Evolutionary conservation across 2,888 invertebrate species (phyloP), one percentile per base, ranked within the genome.

Genomic region (Watsonalla cultraria): DNA sequence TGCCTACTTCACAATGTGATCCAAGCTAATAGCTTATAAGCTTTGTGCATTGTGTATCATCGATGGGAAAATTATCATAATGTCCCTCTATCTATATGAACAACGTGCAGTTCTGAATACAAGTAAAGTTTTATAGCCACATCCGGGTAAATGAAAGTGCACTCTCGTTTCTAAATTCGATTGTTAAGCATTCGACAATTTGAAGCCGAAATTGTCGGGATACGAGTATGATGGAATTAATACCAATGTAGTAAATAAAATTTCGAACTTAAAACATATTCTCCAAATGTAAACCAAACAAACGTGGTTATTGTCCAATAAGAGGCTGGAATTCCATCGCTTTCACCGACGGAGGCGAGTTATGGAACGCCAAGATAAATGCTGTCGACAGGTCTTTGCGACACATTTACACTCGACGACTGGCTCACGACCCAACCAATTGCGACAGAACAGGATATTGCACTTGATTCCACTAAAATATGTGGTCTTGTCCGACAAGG

Each of bases 281-380:
- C 64, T 64, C 65, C 63, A 59, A 73, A 72, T 73, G 68, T 72
- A 75, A 67, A 61, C 61, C 62, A 68, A 75, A 72, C 66, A 69
- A 60, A 66, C 66, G 69, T 64, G 62, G 60, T 68, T 67, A 75
- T 80, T 80, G 78, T 80, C 68, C 76, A 72, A 71, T 75, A 73
- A 65, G 71, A 70, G 66, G 66, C 64, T 61, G 65, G 68, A 76
- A 80, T 80, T 77, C 72, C 70, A 71, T 63, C 58, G 76, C 77
- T 77, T 78, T 80, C 76, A 70, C 74, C 67, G 57, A 63, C 60
- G 60, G 50, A 60, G 62, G 54, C 65, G 58, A 73, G 76, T 76
- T 80, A 80, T 82, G 77, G 79, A 74, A 69, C 69, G 60, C 66
- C 57, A 67, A 71, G 70, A 74, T 75, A 77, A 80, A 78, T 73